Conservation (phyloP, 2,888 invertebrate species). For the Diabrotica balteata region DNA sequence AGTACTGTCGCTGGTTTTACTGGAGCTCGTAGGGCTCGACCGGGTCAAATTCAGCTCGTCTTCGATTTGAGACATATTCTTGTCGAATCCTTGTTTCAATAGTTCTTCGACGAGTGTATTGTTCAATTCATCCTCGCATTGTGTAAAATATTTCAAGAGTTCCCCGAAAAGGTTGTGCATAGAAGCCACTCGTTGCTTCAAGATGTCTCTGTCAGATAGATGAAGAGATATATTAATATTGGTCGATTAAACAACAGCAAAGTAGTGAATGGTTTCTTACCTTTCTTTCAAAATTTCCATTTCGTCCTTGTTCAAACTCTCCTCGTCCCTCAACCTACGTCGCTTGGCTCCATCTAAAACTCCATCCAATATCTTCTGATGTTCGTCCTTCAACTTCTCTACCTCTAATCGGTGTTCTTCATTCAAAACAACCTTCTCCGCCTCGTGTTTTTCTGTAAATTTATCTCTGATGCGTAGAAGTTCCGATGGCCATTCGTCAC, state of each 20-base stretch:
- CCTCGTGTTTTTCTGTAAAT: slow-evolving; percentile 72
- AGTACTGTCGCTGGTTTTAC: slow-evolving; percentile 40
- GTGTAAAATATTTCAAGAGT: slow-evolving; percentile 75
- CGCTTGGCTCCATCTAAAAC: slow-evolving; percentile 54
- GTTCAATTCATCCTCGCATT: slow-evolving; percentile 82
- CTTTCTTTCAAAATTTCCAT: slow-evolving; percentile 69
- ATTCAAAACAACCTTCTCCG: slow-evolving; percentile 66
- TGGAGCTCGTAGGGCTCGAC: slow-evolving; percentile 42
- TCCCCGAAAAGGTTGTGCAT: slow-evolving; percentile 73
- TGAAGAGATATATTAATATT: too few species aligned
- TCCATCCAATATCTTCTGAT: slow-evolving; percentile 50
- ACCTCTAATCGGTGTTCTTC: slow-evolving; percentile 71
- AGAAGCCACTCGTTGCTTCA: slow-evolving; percentile 70
- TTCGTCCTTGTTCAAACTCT: slow-evolving; percentile 65
- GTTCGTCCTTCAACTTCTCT: slow-evolving; percentile 54
- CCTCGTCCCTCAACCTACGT: slow-evolving; percentile 50
- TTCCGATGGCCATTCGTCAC: slow-evolving; percentile 80
- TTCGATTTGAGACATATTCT: slow-evolving; percentile 45
- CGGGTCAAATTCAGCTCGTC: slow-evolving; percentile 45
- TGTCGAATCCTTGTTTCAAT: slow-evolving; percentile 58
- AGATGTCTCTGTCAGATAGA: slow-evolving; percentile 65
- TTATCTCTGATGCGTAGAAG: slow-evolving; percentile 75
- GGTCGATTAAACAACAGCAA: not conserved
- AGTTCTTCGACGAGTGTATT: slow-evolving; percentile 74
- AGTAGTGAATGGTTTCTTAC: slow-evolving; percentile 53